These are phyloP conservation scores for Habrosyne pyritoides DNA, from an alignment of 2,888 invertebrate genomes.

Conservation along the genomic window DNA sequence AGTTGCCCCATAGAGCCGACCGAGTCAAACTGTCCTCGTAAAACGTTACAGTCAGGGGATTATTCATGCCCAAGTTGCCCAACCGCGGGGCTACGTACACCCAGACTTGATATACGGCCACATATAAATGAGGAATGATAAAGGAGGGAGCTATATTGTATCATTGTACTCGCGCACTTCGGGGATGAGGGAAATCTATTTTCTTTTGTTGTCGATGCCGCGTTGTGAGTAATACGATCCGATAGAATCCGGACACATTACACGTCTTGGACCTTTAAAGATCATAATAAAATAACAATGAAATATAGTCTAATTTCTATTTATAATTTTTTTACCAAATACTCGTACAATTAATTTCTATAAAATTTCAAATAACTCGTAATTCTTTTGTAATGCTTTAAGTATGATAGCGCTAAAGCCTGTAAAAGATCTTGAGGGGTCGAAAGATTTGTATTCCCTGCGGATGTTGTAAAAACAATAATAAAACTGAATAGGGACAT, in stretches of 20 bases:
- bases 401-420: neutral
- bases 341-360: too few species aligned
- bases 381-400: neutral
- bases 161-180: neutral
- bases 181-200: neutral
- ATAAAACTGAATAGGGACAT: neutral
- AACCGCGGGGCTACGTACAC: constrained; percentile 10
- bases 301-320: too few species aligned
- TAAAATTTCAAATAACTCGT: neutral
- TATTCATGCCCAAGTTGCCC: constrained; percentile 11
- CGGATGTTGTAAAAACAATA: neutral
- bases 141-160: constrained; percentile 10
- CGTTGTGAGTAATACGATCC: neutral
- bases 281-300: too few species aligned
- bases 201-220: neutral
- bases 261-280: neutral
- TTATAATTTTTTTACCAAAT: too few species aligned
- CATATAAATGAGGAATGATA: constrained; percentile 12
- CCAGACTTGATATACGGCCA: constrained; percentile 7
- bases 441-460: neutral
- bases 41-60: constrained; percentile 22
- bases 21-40: constrained; percentile 17
- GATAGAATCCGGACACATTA: neutral
- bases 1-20: constrained; percentile 4
- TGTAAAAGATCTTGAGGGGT: neutral